Base-by-base conservation (phyloP, 37 sponge, comb jelly and placozoan species). In the Theonella swinhoei region DNA sequence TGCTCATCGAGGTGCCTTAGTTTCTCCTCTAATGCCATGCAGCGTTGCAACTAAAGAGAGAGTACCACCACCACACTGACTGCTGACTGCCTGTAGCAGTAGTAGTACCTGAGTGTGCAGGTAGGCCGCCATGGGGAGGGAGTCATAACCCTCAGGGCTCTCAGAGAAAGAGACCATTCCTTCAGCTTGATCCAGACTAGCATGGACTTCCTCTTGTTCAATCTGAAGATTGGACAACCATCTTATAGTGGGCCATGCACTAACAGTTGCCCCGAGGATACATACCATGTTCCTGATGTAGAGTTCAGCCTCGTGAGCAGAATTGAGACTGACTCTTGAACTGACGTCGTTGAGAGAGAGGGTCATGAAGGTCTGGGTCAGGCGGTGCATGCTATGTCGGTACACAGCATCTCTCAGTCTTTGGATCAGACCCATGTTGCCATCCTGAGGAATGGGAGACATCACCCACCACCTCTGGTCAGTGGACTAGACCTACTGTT, bases 281-380 rank as follows among this genome's bases (percentile, higher is more conserved):
- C 80, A 22, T 79, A 95, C 96, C 98, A 97, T 97, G 31, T 90
- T 84, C 36, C 95, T 80, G 2, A 95, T 83, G 78, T 90, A 90
- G 54, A 90, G 87, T 82, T 97, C 98, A 34, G 96, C 96, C 65
- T 95, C 94, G 26, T 75, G 39, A 26, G 88, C 84, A 33, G 84
- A 65, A 35, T 43, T 47, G 20, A 96, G 79, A 7, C 74, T 76
- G 11, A 97, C 77, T 14, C 88, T 68, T 17, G 64, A 54, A 60
- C 93, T 88, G 43, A 95, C 87, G 78, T 97, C 96, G 32, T 80
- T 70, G 68, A 95, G 74, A 23, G 93, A 81, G 20, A 97, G 84
- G 42, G 95, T 97, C 74, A 94, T 71, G 74, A 97, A 97, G 3
- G 95, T 91, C 94, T 91, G 93, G 23, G 95, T 97, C 29, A 97